Conservation (phyloP, 2,888 invertebrate genomes). For the Teleiodes luculella region DNA sequence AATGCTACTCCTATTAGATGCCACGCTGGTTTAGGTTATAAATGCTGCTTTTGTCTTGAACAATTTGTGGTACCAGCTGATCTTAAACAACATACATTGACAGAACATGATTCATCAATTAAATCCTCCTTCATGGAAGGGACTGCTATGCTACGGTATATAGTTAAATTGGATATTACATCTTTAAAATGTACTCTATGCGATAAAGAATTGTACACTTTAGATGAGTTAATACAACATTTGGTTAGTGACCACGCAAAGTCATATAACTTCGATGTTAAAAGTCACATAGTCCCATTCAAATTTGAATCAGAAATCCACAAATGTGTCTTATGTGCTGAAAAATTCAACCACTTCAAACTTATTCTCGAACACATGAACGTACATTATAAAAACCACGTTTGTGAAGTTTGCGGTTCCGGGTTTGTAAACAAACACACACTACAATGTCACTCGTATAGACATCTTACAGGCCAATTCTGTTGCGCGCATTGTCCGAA, state of each 20-base stretch:
- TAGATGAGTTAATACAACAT: slow-evolving; percentile 38
- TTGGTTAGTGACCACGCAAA: slow-evolving; percentile 34
- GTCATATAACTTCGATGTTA: slow-evolving; percentile 32
- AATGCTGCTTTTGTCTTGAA: slow-evolving; percentile 41
- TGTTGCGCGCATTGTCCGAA: slow-evolving; percentile 60
- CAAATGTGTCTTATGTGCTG: slow-evolving; percentile 35
- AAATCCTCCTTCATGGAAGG: slow-evolving; percentile 29
- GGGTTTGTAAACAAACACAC: slow-evolving; percentile 38
- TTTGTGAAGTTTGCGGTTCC: slow-evolving; percentile 69
- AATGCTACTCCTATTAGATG: slow-evolving; percentile 45
- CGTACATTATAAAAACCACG: slow-evolving; percentile 56
- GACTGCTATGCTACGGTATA: slow-evolving; percentile 21
- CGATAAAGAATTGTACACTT: slow-evolving; percentile 21
- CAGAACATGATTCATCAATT: slow-evolving; percentile 26
- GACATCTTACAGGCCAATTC: slow-evolving; percentile 46
- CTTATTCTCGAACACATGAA: slow-evolving; percentile 53
- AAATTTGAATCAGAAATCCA: slow-evolving; percentile 33
- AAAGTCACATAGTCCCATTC: slow-evolving; percentile 45
- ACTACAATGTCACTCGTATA: slow-evolving; percentile 34
- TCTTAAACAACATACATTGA: slow-evolving; percentile 39
- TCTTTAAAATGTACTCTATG: slow-evolving; percentile 42
- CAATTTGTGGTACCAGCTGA: slow-evolving; percentile 33
- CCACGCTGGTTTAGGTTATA: slow-evolving; percentile 38
- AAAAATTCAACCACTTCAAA: slow-evolving; percentile 43
- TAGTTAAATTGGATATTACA: slow-evolving; percentile 25